These are phyloP conservation scores for Chorisops tibialis DNA, from an alignment of 2,888 invertebrate species.

Conservation along the genomic window DNA sequence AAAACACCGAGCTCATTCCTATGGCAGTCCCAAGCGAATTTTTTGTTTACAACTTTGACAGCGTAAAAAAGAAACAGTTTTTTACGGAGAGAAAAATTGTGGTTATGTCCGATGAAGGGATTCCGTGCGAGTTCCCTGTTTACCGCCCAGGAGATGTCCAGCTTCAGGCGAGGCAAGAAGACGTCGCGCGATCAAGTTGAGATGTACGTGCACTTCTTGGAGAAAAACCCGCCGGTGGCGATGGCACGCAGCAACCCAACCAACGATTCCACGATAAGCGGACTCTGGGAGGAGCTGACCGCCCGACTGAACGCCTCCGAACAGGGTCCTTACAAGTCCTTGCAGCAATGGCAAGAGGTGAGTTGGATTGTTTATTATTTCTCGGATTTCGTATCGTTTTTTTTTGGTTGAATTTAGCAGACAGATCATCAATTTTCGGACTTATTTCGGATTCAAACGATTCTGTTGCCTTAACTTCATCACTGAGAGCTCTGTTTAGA, in stretches of 20 bases:
- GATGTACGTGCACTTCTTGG: conserved; percentile 20
- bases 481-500: too few relatives aligned
- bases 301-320: conserved; percentile 10
- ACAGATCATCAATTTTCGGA: background rate
- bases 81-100: too few relatives aligned
- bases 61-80: too few relatives aligned
- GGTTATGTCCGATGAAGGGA: conserved; percentile 12
- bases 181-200: conserved; percentile 20
- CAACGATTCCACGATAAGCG: conserved; percentile 3
- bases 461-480: too few relatives aligned
- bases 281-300: conserved; percentile 11
- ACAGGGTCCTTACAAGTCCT: conserved; percentile 12
- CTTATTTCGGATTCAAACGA: too few relatives aligned
- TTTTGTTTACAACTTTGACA: too few relatives aligned
- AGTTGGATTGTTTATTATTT: background rate
- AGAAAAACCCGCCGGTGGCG: conserved; percentile 12
- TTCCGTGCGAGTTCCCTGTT: background rate
- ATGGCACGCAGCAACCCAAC: conserved; percentile 21
- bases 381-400: background rate
- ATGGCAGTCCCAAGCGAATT: too few relatives aligned
- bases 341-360: conserved; percentile 21
- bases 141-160: conserved; percentile 8
- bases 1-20: too few relatives aligned
- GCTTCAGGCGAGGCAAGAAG: conserved; percentile 13
- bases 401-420: too few relatives aligned